These are phyloP conservation scores for Hyles euphorbiae DNA, from an alignment of 1,140 invertebrate genomes.

Conservation along the genomic window DNA sequence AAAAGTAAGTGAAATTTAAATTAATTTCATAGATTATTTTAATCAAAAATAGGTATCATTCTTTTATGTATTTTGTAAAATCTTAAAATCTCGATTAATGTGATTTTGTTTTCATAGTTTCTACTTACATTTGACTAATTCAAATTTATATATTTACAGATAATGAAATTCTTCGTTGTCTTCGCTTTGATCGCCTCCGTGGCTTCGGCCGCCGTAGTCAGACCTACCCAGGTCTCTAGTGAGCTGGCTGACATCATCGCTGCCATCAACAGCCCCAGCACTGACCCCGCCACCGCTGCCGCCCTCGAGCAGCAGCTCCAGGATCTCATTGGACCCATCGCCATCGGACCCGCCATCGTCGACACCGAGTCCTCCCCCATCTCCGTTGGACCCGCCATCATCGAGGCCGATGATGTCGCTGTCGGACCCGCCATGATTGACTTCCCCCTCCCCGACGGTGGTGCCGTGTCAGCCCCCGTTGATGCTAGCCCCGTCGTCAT, in stretches of 20 bases:
- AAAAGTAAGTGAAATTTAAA: too few relatives aligned
- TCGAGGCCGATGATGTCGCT: constrained; percentile 12
- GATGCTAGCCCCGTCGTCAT: neutral
- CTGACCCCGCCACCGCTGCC: constrained; percentile 50
- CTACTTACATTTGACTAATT: neutral
- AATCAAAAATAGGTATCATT: too few relatives aligned
- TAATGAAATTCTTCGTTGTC: constrained; percentile 54
- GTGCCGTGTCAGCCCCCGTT: neutral
- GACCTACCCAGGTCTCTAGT: constrained; percentile 14
- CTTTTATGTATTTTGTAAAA: too few relatives aligned
- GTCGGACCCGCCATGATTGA: constrained; percentile 13
- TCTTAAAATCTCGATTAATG: too few relatives aligned
- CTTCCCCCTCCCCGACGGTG: constrained; percentile 2
- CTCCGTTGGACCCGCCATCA: constrained; percentile 22
- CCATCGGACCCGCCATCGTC: constrained; percentile 10
- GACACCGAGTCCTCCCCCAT: constrained; percentile 15
- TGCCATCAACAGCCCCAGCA: constrained; percentile 53
- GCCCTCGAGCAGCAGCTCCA: constrained; percentile 41
- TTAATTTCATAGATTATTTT: too few relatives aligned
- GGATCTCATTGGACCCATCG: constrained; percentile 2
- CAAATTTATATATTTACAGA: constrained; percentile 19
- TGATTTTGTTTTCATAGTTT: too few relatives aligned
- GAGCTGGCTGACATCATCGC: constrained; percentile 33
- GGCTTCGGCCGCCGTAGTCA: constrained; percentile 34
- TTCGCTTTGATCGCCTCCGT: constrained; percentile 43